Evolutionary conservation across 2,113 vertebrate genomes (phyloP).

Genomic region (Polypterus senegalus): DNA sequence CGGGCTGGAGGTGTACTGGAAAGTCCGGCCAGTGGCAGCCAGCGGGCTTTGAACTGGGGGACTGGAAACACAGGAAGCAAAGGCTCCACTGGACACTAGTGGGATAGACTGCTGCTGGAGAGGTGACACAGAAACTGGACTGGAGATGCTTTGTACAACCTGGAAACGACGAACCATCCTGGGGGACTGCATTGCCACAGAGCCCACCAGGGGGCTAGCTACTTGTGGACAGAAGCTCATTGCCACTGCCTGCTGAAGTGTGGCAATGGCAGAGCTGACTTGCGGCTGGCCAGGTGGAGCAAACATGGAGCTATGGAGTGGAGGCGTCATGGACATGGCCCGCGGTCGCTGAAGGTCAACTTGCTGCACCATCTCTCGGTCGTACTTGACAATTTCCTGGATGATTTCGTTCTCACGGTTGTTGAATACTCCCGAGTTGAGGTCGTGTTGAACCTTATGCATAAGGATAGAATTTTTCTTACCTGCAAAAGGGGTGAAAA

Average conservation of each 20-base stretch:
- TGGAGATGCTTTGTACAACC: slow-evolving; percentile 60
- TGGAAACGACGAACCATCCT: slow-evolving; percentile 72
- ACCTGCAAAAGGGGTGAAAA: slow-evolving; percentile 42
- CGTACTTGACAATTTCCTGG: slow-evolving; percentile 96
- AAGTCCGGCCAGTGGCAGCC: slow-evolving; percentile 50
- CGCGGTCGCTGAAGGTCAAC: slow-evolving; percentile 65
- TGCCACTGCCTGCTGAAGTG: slow-evolving; percentile 85
- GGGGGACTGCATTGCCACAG: slow-evolving; percentile 66
- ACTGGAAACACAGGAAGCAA: slow-evolving; percentile 50
- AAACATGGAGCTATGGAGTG: slow-evolving; percentile 32
- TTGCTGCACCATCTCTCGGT: slow-evolving; percentile 92
- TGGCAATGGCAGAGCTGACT: slow-evolving; percentile 77
- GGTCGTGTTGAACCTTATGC: slow-evolving; percentile 94
- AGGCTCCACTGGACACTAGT: slow-evolving; percentile 43
- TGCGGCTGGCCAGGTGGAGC: slow-evolving; percentile 43
- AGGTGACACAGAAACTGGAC: slow-evolving; percentile 58
- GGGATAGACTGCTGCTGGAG: slow-evolving; percentile 53
- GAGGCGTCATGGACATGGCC: slow-evolving; percentile 55
- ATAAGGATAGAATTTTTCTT: slow-evolving; percentile 93
- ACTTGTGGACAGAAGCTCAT: slow-evolving; percentile 90
- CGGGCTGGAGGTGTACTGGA: slow-evolving; percentile 54
- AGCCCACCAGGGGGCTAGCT: slow-evolving; percentile 63
- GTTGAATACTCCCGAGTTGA: slow-evolving; percentile 92
- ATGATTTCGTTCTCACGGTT: slow-evolving; percentile 96
- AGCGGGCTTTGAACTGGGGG: slow-evolving; percentile 63